Evolutionary conservation across 2,888 invertebrate species (phyloP).

Genomic region (Amiota communis): DNA sequence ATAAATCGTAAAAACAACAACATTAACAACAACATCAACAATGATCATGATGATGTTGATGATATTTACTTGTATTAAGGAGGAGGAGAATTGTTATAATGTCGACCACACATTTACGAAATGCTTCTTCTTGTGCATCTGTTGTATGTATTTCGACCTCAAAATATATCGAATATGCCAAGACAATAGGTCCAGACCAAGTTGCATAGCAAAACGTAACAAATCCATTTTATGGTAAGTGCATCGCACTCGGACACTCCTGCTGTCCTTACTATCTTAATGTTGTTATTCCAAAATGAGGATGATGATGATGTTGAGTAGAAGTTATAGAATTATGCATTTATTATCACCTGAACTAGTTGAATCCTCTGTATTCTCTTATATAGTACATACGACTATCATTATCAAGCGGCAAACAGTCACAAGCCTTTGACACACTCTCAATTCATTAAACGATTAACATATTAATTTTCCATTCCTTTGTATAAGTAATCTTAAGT

Average conservation of each 20-base stretch:
- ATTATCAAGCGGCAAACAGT: background rate
- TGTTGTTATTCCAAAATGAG: background rate
- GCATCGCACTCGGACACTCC: background rate
- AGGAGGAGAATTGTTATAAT: no score
- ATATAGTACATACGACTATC: background rate
- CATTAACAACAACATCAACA: background rate
- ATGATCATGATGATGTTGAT: background rate
- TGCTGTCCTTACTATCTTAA: background rate
- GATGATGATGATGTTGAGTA: background rate
- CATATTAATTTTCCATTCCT: background rate
- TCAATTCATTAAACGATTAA: constrained; percentile 12
- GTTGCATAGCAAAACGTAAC: background rate
- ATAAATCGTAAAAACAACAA: constrained; percentile 18
- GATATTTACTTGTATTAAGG: no score
- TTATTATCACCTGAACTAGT: constrained; percentile 31
- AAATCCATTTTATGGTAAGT: no score
- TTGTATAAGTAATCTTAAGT: no score
- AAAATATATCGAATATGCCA: no score
- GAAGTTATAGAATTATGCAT: constrained; percentile 28
- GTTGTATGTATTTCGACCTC: no score
- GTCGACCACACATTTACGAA: background rate
- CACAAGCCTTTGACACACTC: background rate
- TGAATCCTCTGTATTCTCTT: background rate
- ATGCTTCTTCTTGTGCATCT: background rate
- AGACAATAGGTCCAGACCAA: background rate